Evolutionary conservation across 2,888 invertebrate genomes (phyloP), one percentile per base, ranked within the genome.

Genomic region (Apamea crenata): DNA sequence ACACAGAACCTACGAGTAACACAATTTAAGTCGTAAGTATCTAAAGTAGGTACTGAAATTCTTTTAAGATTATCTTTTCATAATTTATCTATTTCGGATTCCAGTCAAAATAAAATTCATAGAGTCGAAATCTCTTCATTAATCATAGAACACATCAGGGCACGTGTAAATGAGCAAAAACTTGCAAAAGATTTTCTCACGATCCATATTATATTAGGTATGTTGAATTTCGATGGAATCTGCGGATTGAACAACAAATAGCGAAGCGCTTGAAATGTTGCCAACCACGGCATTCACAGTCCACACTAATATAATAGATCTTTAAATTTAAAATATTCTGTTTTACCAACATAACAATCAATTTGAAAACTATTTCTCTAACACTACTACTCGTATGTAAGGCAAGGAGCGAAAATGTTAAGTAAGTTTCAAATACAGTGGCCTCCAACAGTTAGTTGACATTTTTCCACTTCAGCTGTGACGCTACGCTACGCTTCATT

Each of bases 131-230:
- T 72, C 16, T 44, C 7, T 36, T 14, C 25, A 71, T 78, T 63
- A 36, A 44, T 65, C 40, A 32, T 53, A 78, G 75, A 74, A 73
- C 32, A 44, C 29, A 63, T 40, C 18, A 18, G 14, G 61, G 50
- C 29, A 66, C 66, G n/a, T 70, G 56, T 71, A 80, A 74, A 82
- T 53, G 67, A 76, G 40, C 47, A n/a, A 81, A 61, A 67, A 25
- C 53, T 47, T 29, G 44, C 59, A 67, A 75, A 56, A 56, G 14
- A 74, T 68, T 68, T 86, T 86, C 70, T 69, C 59, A 75, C 79
- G 61, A 77, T 71, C 74, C 80, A 82, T 85, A 85, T 73, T 77
- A 88, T 85, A 85, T 88, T 86, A n/a, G n/a, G n/a, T 84, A 87
- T 84, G 78, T 86, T 67, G 74, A 84, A 82, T 84, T 86, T 78